Evolutionary conservation across 2,797 vertebrate genomes (phyloP), one percentile per base, ranked within the genome.

Genomic region (Gallinago stenura): DNA sequence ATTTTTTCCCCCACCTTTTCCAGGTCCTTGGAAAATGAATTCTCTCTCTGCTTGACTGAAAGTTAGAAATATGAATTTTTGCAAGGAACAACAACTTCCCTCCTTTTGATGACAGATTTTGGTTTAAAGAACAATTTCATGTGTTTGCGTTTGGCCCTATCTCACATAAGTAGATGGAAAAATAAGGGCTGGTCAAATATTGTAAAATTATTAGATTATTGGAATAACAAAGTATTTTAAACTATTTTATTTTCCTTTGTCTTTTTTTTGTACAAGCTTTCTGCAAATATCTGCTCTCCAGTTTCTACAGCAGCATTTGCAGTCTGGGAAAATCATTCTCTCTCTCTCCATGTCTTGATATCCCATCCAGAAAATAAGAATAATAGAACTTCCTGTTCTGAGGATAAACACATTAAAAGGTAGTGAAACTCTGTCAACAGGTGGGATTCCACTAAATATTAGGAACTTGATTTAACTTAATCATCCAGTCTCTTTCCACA

Each of bases 201-300:
- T 90, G 41, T 10, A 87, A 95, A 92, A 85, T 81, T 92, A 92
- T 93, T 87, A 79, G 45, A 77, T 94, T 84, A 33, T 60, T 84
- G 25, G 31, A 75, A 90, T 93, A 90, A 24, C 53, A 95, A 95
- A 88, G 84, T 60, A 90, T 86, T 85, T 78, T 8, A 75, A 81
- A 51, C 72, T 2, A 28, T 83, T 95, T 86, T 68, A 11, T 71
- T 87, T 92, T 45, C 26, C 39, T 46, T 3, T 80, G 18, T 45
- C 28, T 72, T 83, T 92, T 83, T 79, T 75, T 53, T 18, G 2
- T 57, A 80, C 56, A 84, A 57, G 22, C 60, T 87, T 86, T 83
- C 39, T 76, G 72, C 80, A 93, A 90, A 65, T 10, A 89, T 61
- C 37, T 89, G 20, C 37, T 71, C 15, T 71, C 6, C 2, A 43